A percentile compares a stretch with the other conserved stretches of the same genome.
These are phyloP conservation scores for Hemibagrus guttatus DNA, from an alignment of 2,797 vertebrate species.

Conservation along the genomic window DNA sequence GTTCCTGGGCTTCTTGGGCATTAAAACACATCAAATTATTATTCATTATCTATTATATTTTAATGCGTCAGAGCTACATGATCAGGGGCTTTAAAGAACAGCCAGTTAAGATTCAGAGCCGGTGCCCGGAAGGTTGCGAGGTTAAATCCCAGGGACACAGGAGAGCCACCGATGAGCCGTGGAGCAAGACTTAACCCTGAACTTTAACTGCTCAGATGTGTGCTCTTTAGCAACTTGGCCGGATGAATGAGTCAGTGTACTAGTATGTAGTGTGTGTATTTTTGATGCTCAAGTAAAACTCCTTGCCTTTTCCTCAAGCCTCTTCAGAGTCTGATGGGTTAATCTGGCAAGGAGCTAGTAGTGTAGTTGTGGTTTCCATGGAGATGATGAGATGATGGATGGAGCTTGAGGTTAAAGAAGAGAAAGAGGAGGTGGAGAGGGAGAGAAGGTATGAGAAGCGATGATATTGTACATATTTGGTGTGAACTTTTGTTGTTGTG, in stretches of 20 bases:
- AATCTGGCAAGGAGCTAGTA: not conserved
- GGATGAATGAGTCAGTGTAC: not conserved
- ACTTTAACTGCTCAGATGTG: not conserved
- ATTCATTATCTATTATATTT: conserved; percentile 23
- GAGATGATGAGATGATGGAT: not conserved
- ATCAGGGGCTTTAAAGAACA: conserved; percentile 1
- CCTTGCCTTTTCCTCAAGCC: not conserved
- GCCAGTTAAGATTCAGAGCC: not conserved
- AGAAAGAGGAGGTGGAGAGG: not conserved
- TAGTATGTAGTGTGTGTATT: not conserved
- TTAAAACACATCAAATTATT: conserved; percentile 16
- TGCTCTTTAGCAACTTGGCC: not conserved
- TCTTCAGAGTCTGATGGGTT: not conserved
- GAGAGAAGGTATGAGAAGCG: not conserved
- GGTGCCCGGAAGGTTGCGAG: not conserved
- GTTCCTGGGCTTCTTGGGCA: conserved; percentile 23
- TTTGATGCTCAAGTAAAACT: not conserved
- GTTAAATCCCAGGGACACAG: conserved; percentile 21
- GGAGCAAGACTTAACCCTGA: conserved; percentile 7
- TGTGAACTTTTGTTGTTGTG: not conserved
- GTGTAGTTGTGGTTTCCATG: not conserved
- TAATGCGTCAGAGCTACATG: conserved; percentile 9
- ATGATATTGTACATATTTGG: not conserved
- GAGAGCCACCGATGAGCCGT: not conserved
- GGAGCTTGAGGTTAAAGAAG: not conserved